Conservation (phyloP, 2,888 invertebrate genomes). For the Lepetodrilus schrolli region DNA sequence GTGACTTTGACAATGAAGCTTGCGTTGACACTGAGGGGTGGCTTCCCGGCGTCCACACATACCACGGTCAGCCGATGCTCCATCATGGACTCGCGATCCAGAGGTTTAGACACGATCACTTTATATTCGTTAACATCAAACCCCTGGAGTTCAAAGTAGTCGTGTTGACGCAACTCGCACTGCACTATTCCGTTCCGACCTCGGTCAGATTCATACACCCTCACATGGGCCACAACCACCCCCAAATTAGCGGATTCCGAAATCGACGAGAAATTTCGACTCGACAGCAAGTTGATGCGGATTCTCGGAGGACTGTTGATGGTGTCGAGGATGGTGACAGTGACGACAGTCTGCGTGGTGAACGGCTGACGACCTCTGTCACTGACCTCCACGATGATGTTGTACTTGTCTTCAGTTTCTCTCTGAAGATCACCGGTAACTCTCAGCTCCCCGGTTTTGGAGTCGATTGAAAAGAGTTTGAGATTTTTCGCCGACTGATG, state of each 20-base stretch:
- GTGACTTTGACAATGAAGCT: slow-evolving; percentile 61
- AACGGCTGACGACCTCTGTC: slow-evolving; percentile 58
- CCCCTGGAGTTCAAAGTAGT: slow-evolving; percentile 52
- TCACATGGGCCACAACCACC: slow-evolving; percentile 65
- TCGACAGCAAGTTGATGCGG: slow-evolving; percentile 44
- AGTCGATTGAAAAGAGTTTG: slow-evolving; percentile 54
- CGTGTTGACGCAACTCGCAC: slow-evolving; percentile 46
- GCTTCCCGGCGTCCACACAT: slow-evolving; percentile 67
- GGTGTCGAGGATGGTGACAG: slow-evolving; percentile 82
- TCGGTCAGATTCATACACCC: slow-evolving; percentile 64
- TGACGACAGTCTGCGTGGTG: slow-evolving; percentile 57
- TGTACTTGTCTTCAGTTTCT: slow-evolving; percentile 53
- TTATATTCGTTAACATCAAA: slow-evolving; percentile 57
- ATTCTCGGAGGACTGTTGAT: slow-evolving; percentile 93
- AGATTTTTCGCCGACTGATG: slow-evolving; percentile 49
- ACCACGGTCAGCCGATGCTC: slow-evolving; percentile 58
- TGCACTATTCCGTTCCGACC: slow-evolving; percentile 61
- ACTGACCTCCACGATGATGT: slow-evolving; percentile 59
- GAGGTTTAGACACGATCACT: slow-evolving; percentile 55
- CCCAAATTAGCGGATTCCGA: slow-evolving; percentile 62
- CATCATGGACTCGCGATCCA: slow-evolving; percentile 62
- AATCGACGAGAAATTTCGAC: slow-evolving; percentile 51
- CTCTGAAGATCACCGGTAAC: slow-evolving; percentile 57
- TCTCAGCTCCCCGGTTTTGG: slow-evolving; percentile 57
- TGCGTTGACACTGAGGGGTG: slow-evolving; percentile 55